Conservation (phyloP, 1,140 invertebrate species). For the Pogonus chalceus region DNA sequence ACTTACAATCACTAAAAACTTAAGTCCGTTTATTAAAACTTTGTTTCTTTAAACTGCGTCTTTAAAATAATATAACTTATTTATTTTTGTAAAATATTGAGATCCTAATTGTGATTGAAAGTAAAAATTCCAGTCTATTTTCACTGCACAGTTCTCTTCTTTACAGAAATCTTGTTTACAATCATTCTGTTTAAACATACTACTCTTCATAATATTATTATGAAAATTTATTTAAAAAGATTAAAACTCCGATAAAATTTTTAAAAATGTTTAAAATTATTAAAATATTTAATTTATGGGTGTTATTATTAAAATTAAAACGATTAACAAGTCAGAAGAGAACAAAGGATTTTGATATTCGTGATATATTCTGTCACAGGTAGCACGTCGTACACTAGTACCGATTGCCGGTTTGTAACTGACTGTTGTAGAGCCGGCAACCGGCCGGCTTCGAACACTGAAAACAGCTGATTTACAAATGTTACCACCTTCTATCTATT, state of each 20-base stretch:
- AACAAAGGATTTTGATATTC: not conserved
- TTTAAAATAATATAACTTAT: too few species aligned
- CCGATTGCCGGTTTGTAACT: conserved; percentile 28
- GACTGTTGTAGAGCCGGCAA: conserved; percentile 25
- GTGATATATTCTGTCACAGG: not conserved
- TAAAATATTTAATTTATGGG: too few species aligned
- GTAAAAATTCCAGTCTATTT: not conserved
- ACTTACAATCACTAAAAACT: too few species aligned
- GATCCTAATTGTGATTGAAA: too few species aligned
- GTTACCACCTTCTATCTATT: conserved; percentile 15
- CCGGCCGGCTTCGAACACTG: conserved; percentile 30
- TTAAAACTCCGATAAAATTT: not conserved
- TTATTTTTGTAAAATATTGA: too few species aligned
- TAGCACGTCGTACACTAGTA: conserved; percentile 11
- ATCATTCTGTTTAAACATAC: not conserved
- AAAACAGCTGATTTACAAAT: conserved; percentile 16
- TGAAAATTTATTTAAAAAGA: not conserved
- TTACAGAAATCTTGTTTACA: not conserved
- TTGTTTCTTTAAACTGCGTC: too few species aligned
- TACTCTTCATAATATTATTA: conserved; percentile 2
- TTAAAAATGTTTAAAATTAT: too few species aligned
- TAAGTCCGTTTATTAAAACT: too few species aligned
- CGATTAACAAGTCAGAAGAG: not conserved
- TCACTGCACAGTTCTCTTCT: not conserved
- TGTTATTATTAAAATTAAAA: not conserved